A percentile compares a stretch with the other conserved stretches of the same genome.
Conservation (phyloP, 1,140 invertebrate genomes). For the Drosophila asahinai region DNA sequence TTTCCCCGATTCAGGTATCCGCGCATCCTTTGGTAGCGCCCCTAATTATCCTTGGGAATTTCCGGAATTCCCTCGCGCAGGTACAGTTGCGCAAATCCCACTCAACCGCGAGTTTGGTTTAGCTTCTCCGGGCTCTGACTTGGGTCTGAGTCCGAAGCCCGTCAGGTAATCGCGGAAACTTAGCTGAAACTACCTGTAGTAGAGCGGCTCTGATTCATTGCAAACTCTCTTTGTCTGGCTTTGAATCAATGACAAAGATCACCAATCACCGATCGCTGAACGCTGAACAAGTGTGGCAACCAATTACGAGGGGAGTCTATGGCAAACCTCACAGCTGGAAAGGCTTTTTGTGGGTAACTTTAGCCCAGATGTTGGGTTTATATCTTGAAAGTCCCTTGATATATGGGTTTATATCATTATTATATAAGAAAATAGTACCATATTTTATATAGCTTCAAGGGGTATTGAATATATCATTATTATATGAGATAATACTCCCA, state of each 20-base stretch:
- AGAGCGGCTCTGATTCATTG: constrained; percentile 13
- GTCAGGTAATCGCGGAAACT: neutral
- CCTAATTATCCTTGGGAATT: constrained; percentile 6
- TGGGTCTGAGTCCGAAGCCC: too few species aligned
- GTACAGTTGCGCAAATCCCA: constrained; percentile 48
- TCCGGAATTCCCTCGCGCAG: neutral
- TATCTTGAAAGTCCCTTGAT: neutral
- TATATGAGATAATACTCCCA: too few species aligned
- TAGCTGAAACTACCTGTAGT: neutral
- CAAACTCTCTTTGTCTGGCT: neutral
- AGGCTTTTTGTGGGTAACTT: neutral
- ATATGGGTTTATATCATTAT: neutral
- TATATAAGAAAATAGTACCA: too few species aligned
- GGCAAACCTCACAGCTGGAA: neutral
- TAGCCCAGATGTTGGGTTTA: neutral
- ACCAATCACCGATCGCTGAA: neutral
- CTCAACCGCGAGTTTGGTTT: neutral
- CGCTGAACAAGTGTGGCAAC: constrained; percentile 11
- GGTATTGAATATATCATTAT: too few species aligned
- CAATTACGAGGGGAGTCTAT: constrained; percentile 1
- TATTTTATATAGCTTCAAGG: too few species aligned
- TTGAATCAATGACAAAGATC: neutral
- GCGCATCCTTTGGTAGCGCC: neutral
- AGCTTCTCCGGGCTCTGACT: neutral
- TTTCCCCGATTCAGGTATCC: constrained; percentile 10